Evolutionary conservation across 2,888 invertebrate species (phyloP), one percentile per base, ranked within the genome.

Genomic region (Acronicta leporina): DNA sequence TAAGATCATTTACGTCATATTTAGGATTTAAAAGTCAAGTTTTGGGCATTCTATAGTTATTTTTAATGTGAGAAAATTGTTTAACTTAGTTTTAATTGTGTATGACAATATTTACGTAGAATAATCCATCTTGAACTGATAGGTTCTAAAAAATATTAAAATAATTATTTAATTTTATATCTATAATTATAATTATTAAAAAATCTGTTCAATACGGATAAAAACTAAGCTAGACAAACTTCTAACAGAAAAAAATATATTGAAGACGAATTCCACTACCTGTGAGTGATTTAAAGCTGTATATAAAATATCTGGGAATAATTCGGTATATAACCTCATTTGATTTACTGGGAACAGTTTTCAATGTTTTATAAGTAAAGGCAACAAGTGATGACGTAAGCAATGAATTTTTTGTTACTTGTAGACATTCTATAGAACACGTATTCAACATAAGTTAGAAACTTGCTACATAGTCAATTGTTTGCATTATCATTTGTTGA

Each of bases 1-100:
- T 59, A 64, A 77, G 62, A 68, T 77, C 69, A 65, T 61, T 56
- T 52, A 30, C 47, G 63, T 72, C 46, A 46, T 52, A 44, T 20
- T 48, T 53, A 30, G 53, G 25, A 20, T 41, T 46, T 53, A 45
- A 6, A 46, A 45, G 52, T 65, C 49, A 42, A 49, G 16, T 41
- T 59, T 27, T 41, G 15, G 0, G 41, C 0, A 15, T 27, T 41
- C 15, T 14, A 6, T 27, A 25, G n/a, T 8, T 15, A 43, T 9
- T 33, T 51, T 45, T 8, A 35, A 14, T 25, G 14, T n/a, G 27
- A 27, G 3, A 2, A 13, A 25, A 40, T 11, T 50, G 40, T 9
- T 46, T 16, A 27, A 16, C 51, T 51, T 40, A 43, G 42, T 45
- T 50, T 45, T 45, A 45, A 10, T 40, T 11, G 13, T 20, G 4